Base-by-base conservation (phyloP, 2,888 invertebrate genomes). In the Torymus texanus region DNA sequence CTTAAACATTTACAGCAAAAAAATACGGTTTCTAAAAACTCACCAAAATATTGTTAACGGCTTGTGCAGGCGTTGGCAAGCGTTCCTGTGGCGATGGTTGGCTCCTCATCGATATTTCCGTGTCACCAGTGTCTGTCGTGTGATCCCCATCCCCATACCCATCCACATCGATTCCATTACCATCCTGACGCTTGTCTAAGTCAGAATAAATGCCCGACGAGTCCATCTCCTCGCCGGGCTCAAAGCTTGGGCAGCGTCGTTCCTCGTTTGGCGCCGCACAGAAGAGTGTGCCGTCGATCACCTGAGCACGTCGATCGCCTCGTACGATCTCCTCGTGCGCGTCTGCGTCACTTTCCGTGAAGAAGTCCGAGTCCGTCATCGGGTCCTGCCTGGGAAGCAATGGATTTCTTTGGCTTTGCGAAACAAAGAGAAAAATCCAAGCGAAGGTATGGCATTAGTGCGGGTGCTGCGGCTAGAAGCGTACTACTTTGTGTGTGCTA, bases 361-460 rank as follows among this genome's bases (percentile, higher is more conserved):
- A 97, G 90, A 97, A 96, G 90, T 97, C 97, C 0, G 96, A 97
- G 90, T 97, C 97, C 0, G 97, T 97, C 96, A 96, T 96, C 1
- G 96, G 95, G 90, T 96, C 95, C 83, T 94, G 94, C 82, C 95
- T 92, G 5, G 29, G 84, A 95, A 78, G 29, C 29, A 59, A 16
- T 16, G 51, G 8, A 50, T n/a, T 29, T 29, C 41, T 24, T 55
- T 62, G 5, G n/a, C n/a, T 56, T 29, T 29, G 3, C 5, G 29
- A 3, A 4, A 29, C 3, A 29, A 3, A 29, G 29, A 29, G 29
- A 29, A 29, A 29, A 29, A 29, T 29, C 29, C 29, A 29, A 29
- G 29, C 29, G 3, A 3, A 29, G 4, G 29, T 5, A 5, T 29
- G 5, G 29, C 29, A 29, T 29, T 29, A 29, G 29, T 29, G 29